A percentile compares a stretch with the other conserved stretches of the same genome.
phyloP scores from a whole-genome alignment of 2,113 vertebrate genomes.

The Dipodomys ordii region DNA sequence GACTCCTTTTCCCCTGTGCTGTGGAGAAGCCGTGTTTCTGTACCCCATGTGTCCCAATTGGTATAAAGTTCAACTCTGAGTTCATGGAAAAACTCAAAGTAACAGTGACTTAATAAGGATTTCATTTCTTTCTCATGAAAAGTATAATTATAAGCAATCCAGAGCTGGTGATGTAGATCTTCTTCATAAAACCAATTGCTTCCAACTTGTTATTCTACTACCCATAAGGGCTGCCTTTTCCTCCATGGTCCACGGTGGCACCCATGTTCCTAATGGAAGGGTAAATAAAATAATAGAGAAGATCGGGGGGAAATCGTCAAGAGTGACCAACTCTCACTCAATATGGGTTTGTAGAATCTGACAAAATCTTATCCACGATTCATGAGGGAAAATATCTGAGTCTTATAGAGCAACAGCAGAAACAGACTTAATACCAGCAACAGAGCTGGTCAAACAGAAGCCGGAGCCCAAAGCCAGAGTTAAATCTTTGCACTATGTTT shows the following conservation, averaged over 20 bases:
- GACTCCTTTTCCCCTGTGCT: not conserved
- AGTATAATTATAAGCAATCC: not conserved
- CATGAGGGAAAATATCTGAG: not conserved
- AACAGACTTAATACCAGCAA: not conserved
- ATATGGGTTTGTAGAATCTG: not conserved
- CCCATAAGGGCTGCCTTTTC: not conserved
- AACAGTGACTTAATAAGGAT: not conserved
- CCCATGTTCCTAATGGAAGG: not conserved
- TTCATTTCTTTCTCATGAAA: constrained; percentile 35
- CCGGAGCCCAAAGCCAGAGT: not conserved
- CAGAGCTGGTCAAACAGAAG: not conserved
- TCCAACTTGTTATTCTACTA: not conserved
- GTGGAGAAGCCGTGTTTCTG: not conserved
- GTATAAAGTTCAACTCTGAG: not conserved
- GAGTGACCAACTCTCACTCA: not conserved
- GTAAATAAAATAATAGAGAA: not conserved
- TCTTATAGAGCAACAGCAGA: not conserved
- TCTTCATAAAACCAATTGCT: not conserved
- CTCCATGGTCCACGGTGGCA: not conserved
- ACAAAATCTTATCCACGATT: not conserved
- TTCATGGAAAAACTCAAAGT: constrained; percentile 45
- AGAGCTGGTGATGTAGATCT: not conserved
- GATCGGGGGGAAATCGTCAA: not conserved
- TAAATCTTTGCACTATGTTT: constrained; percentile 33
- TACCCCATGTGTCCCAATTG: not conserved